Evolutionary conservation across 2,888 invertebrate species (phyloP).

Genomic region (Maniola hyperantus): DNA sequence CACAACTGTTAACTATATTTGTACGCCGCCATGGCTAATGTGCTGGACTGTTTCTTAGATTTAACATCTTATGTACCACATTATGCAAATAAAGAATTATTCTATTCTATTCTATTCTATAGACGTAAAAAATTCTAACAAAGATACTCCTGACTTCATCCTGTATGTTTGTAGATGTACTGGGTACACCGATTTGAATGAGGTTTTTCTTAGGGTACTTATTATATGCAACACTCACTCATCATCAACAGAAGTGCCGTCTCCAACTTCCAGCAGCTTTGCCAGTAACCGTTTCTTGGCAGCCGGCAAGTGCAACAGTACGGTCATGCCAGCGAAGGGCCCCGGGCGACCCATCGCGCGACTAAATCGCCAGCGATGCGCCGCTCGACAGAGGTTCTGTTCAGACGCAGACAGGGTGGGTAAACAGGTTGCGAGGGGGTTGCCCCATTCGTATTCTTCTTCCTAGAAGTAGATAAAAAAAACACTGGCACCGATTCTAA

Average conservation of each 20-base stretch:
- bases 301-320: slow-evolving; percentile 83
- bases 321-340: slow-evolving; percentile 79
- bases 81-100: too few species aligned
- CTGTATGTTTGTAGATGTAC: too few species aligned
- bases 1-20: too few species aligned
- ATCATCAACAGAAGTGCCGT: slow-evolving; percentile 85
- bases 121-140: too few species aligned
- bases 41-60: too few species aligned
- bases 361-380: slow-evolving; percentile 86
- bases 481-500: background rate
- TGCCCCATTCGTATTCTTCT: slow-evolving; percentile 93
- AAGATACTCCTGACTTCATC: too few species aligned
- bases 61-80: too few species aligned
- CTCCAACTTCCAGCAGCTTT: slow-evolving; percentile 90
- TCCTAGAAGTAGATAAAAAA: slow-evolving; percentile 82
- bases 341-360: slow-evolving; percentile 73
- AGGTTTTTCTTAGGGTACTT: too few species aligned
- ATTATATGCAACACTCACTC: slow-evolving; percentile 69
- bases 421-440: slow-evolving; percentile 83
- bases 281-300: slow-evolving; percentile 84
- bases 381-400: slow-evolving; percentile 81
- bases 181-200: too few species aligned
- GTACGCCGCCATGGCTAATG: too few species aligned
- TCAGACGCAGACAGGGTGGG: slow-evolving; percentile 73
- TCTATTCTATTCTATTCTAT: too few species aligned